Evolutionary conservation across 1,140 invertebrate species (phyloP).

Genomic region (Cyclargus thomasi): DNA sequence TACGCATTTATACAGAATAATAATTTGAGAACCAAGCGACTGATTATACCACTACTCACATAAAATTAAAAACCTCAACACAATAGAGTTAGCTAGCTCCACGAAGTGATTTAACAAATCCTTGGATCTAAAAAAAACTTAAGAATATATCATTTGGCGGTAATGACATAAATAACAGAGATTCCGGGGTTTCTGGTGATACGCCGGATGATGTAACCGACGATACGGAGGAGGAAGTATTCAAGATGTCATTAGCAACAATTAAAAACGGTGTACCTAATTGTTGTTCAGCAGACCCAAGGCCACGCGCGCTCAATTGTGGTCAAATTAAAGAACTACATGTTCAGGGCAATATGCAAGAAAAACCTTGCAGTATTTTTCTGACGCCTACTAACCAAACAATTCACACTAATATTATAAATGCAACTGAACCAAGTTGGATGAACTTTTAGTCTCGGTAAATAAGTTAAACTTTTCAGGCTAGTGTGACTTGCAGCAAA

Average conservation of each 20-base stretch:
- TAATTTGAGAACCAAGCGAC: neutral
- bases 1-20: neutral
- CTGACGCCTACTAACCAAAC: too few relatives aligned
- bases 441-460: too few relatives aligned
- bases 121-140: neutral
- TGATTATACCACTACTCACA: neutral
- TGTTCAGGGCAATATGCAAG: neutral
- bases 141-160: neutral
- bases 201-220: constrained; percentile 28
- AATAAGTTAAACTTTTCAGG: too few relatives aligned
- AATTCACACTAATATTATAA: too few relatives aligned
- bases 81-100: neutral
- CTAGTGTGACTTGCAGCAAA: too few relatives aligned
- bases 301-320: constrained; percentile 28
- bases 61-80: neutral
- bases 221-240: constrained; percentile 44
- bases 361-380: too few relatives aligned
- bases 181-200: neutral
- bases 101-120: neutral
- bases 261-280: constrained; percentile 43
- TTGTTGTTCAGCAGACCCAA: constrained; percentile 35
- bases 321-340: neutral
- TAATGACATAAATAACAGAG: neutral
- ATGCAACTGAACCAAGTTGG: too few relatives aligned
- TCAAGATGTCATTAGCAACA: constrained; percentile 44